A percentile compares a stretch with the other conserved stretches of the same genome.
phyloP scores from a whole-genome alignment of 92 coral and sea anemone genomes.

The Paramuricea clavata region DNA sequence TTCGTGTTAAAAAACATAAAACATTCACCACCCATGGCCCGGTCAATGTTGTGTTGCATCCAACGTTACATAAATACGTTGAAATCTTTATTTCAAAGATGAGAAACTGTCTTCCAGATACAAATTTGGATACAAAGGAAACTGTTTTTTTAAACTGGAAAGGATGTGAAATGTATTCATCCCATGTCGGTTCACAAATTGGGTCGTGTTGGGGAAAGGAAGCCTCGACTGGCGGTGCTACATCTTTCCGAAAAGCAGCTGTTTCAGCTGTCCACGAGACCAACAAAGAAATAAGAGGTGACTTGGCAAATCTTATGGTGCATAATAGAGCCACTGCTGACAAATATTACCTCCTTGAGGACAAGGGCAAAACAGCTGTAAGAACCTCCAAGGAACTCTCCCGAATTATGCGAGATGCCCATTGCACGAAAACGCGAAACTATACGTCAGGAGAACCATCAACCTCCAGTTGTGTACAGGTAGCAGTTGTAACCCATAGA shows the following conservation, averaged over 20 bases:
- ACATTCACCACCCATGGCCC: conserved; percentile 49
- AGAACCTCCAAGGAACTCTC: not conserved
- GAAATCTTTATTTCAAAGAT: not conserved
- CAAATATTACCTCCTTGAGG: not conserved
- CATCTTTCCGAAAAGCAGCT: conserved; percentile 1
- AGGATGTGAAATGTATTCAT: not conserved
- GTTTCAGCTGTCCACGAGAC: not conserved
- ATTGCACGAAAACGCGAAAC: too few relatives aligned
- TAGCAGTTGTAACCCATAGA: not conserved
- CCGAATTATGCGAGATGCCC: not conserved
- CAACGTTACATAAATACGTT: conserved; percentile 14
- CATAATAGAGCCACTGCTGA: not conserved
- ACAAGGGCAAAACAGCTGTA: not conserved
- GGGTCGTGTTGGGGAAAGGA: not conserved
- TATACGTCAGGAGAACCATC: too few relatives aligned
- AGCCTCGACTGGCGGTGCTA: not conserved
- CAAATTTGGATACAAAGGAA: not conserved
- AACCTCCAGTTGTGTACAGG: too few relatives aligned
- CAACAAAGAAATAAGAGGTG: not conserved
- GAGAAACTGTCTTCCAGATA: not conserved
- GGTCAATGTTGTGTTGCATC: conserved; percentile 46
- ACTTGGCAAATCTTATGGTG: not conserved
- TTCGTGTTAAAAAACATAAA: conserved; percentile 62
- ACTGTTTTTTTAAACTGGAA: conserved; percentile 2
- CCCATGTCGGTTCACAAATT: not conserved